Evolutionary conservation across 2,888 invertebrate species (phyloP).

Genomic region (Parnassius mnemosyne): DNA sequence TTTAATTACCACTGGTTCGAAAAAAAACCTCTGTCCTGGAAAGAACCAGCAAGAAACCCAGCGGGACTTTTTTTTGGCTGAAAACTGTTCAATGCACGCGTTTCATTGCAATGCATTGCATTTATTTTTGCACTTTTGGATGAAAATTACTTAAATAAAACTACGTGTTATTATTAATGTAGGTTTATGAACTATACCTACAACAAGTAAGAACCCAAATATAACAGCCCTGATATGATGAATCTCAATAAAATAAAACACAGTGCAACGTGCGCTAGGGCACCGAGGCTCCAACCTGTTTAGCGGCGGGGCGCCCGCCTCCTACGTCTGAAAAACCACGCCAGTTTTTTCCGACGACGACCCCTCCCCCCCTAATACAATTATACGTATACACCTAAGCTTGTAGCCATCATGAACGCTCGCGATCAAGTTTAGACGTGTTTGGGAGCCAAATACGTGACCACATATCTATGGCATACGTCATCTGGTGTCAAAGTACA

Average conservation of each 20-base stretch:
- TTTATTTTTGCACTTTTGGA: too few relatives aligned
- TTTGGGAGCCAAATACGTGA: conserved; percentile 33
- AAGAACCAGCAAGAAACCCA: too few relatives aligned
- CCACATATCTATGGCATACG: conserved; percentile 31
- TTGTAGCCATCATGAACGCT: conserved; percentile 42
- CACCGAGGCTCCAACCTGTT: conserved; percentile 70
- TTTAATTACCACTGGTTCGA: too few relatives aligned
- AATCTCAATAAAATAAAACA: conserved; percentile 63
- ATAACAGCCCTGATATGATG: conserved; percentile 53
- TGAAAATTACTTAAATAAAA: too few relatives aligned
- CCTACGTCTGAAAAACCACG: conserved; percentile 76
- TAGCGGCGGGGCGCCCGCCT: conserved; percentile 59
- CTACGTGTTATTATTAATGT: too few relatives aligned
- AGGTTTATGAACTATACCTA: too few relatives aligned
- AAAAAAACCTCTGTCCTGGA: too few relatives aligned
- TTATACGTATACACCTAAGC: conserved; percentile 27
- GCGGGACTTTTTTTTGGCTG: too few relatives aligned
- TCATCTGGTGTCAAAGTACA: conserved; percentile 6
- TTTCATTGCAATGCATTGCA: too few relatives aligned
- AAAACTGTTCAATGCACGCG: too few relatives aligned
- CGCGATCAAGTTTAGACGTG: conserved; percentile 65
- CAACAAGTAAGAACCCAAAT: conserved; percentile 8
- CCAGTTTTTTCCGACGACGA: conserved; percentile 50
- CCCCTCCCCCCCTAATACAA: conserved; percentile 32
- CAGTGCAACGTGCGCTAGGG: conserved; percentile 53